Base-by-base conservation (phyloP, 2,113 vertebrate genomes). In the Loxodonta africana region DNA sequence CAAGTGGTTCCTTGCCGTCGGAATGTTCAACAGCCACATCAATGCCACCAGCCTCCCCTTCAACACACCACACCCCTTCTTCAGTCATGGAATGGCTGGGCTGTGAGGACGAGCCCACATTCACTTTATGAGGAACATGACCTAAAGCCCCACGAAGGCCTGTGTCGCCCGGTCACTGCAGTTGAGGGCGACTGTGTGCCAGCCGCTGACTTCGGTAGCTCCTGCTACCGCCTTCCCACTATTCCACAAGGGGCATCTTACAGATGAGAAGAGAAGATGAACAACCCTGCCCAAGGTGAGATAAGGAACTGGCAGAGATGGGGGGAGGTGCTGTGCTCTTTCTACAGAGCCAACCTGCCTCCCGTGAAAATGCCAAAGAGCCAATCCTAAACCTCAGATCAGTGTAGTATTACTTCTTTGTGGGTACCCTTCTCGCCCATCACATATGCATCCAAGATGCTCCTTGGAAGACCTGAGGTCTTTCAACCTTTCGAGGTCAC, bases 301-400 rank as follows among this genome's bases (percentile, higher is more conserved):
- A 12, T 6, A 20, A 0, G 21, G 51, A 17, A 48, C 33, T 37
- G 57, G 15, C 51, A 51, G 78, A 71, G 20, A 62, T 82, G 33
- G 60, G 44, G 30, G 1, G 30, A 89, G 11, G 63, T n/a, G 74
- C 84, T 90, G 60, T 8, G 2, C 20, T 11, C 37, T 76, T 48
- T n/a, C 28, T 21, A 10, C 18, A 3, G 37, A 73, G 8, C 53
- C 46, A 65, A 8, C 8, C 5, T 1, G 1, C 33, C 17, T 1
- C 11, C 25, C 4, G 3, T 20, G 90, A 65, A 57, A 93, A 46
- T 33, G 21, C 33, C 14, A 33, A 53, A 15, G 7, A 62, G 71
- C 53, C 44, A 8, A 62, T 12, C 46, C 73, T 91, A 62, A 93
- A 63, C 4, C 62, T 77, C 67, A 20, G 26, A 33, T 30, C 41